A percentile compares a stretch with the other conserved stretches of the same genome.
These are phyloP conservation scores for Oryzias celebensis DNA, from an alignment of 2,113 vertebrate genomes.

Conservation along the genomic window DNA sequence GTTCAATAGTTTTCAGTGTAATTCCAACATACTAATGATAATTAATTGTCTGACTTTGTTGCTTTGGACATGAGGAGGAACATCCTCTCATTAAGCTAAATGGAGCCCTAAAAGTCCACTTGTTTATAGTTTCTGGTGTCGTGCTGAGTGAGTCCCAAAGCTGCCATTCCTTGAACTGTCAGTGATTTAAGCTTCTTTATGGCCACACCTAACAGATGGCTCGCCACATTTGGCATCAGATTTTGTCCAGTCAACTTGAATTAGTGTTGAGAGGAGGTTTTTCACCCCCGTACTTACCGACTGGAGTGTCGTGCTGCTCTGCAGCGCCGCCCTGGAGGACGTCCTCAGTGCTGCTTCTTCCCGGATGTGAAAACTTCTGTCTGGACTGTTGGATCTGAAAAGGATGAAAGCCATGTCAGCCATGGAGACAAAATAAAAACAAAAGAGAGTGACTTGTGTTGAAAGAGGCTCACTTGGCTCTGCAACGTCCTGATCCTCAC, in stretches of 20 bases:
- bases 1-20: no score
- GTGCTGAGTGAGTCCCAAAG: conserved; percentile 23
- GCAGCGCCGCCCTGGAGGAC: conserved; percentile 21
- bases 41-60: no score
- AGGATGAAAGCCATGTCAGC: no score
- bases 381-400: conserved; percentile 65
- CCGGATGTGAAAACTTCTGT: conserved; percentile 29
- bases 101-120: background rate
- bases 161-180: conserved; percentile 57
- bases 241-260: conserved; percentile 44
- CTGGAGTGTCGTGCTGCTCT: conserved; percentile 71
- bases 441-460: background rate
- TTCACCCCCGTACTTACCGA: conserved; percentile 62
- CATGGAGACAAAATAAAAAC: no score
- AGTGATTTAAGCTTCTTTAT: conserved; percentile 63
- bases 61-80: no score
- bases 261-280: conserved; percentile 31
- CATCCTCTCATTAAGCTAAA: background rate
- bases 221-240: conserved; percentile 49
- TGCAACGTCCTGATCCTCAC: conserved; percentile 86
- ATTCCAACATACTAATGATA: no score
- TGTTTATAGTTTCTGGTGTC: conserved; percentile 15
- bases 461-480: conserved; percentile 59
- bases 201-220: conserved; percentile 58
- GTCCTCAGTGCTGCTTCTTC: conserved; percentile 25